These are phyloP conservation scores for Cephus cinctus DNA, from an alignment of 1,140 invertebrate species.

Conservation along the genomic window DNA sequence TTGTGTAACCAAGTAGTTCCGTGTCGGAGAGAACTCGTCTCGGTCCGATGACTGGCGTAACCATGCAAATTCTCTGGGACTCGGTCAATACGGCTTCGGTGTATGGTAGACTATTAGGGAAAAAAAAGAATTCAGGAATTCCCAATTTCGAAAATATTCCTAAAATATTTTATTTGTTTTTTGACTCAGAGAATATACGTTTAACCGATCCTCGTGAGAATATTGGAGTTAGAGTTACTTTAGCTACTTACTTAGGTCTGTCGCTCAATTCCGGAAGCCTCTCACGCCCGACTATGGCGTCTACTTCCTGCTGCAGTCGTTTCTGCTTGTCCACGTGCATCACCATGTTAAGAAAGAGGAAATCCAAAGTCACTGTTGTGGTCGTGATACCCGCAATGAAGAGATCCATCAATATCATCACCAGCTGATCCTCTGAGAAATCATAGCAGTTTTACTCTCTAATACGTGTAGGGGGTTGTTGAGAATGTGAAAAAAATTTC, in stretches of 20 bases:
- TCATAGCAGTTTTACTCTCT: neutral
- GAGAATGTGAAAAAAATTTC: too few relatives aligned
- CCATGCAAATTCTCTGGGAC: constrained; percentile 62
- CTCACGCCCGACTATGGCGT: constrained; percentile 52
- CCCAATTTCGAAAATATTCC: too few relatives aligned
- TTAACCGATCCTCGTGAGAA: too few relatives aligned
- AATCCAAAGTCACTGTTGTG: constrained; percentile 70
- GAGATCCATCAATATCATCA: constrained; percentile 69
- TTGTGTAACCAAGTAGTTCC: constrained; percentile 61
- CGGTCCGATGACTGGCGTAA: constrained; percentile 69
- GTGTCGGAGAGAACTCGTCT: constrained; percentile 63
- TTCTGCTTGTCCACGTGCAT: constrained; percentile 67
- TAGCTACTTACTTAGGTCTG: constrained; percentile 44
- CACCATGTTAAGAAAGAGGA: constrained; percentile 69
- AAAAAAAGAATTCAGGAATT: constrained; percentile 12
- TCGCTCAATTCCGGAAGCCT: constrained; percentile 47
- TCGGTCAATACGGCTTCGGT: constrained; percentile 67
- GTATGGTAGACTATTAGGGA: constrained; percentile 65
- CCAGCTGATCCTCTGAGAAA: constrained; percentile 64
- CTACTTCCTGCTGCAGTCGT: constrained; percentile 67
- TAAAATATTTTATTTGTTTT: too few relatives aligned
- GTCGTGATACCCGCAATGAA: constrained; percentile 73
- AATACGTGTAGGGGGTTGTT: too few relatives aligned
- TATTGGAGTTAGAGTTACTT: too few relatives aligned
- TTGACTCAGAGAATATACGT: too few relatives aligned